Base-by-base conservation (phyloP, 2,888 invertebrate genomes). In the Tryphoninae sp. region DNA sequence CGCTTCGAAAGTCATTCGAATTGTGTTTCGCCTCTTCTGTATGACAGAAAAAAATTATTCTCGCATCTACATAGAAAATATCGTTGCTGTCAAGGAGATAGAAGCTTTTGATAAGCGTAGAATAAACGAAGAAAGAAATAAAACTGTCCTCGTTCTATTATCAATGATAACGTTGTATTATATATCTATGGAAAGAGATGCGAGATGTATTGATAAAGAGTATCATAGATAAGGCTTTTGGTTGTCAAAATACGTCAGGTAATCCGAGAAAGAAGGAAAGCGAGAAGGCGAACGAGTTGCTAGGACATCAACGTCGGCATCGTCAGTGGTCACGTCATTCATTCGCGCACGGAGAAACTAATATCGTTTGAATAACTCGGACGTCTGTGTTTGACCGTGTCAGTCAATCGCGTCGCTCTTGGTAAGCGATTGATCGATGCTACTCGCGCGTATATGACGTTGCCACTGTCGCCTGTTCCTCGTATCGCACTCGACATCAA, bases 311-410 rank as follows among this genome's bases (percentile, higher is more conserved):
- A 83, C 80, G 80, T 67, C 80, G 73, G 67, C 61, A 59, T 80
- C 77, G 74, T 77, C 82, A 78, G 79, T 80, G 74, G 74, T 71
- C 78, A 78, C 80, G 83, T 82, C 84, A 84, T 59, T 84, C 83
- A 83, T 68, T 82, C 83, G 69, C 65, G 42, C 67, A 59, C 69
- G 53, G 62, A 67, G 82, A 78, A 84, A 84, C 83, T 82, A 83
- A 83, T 83, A 84, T 82, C 83, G 84, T 82, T 84, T 81, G 78
- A 83, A 84, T 82, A 84, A 84, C 83, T 82, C 74, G 81, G 75
- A 82, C 58, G 77, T 81, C 83, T 77, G 75, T 82, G 79, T 83
- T 82, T 83, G 81, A 83, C 78, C 82, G 78, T 83, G 84, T 83
- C 84, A 80, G 79, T 84, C 84, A 84, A 80, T 74, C 75, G 79